Percentiles rank a stretch among this genome's conserved stretches.
Evolutionary conservation across 2,888 invertebrate species (phyloP).

Genomic region (Leucoma salicis): DNA sequence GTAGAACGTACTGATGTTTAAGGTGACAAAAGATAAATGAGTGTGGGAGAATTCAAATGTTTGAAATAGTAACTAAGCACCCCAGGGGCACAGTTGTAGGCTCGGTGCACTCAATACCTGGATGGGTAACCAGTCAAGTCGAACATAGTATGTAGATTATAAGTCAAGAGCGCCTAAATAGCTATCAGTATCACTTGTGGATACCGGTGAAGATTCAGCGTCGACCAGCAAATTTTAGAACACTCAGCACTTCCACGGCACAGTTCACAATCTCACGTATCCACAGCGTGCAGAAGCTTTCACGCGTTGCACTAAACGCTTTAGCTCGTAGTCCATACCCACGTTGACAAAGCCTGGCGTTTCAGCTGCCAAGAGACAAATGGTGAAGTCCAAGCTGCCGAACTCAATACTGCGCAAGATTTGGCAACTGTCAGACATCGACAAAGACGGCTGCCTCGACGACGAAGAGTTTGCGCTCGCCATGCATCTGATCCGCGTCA

Average conservation of each 20-base stretch:
- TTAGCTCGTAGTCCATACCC: background rate
- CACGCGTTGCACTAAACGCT: background rate
- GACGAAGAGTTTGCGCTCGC: constrained; percentile 98
- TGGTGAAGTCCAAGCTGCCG: constrained; percentile 98
- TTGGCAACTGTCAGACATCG: constrained; percentile 98
- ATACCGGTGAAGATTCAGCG: background rate
- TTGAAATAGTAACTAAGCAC: too few relatives aligned
- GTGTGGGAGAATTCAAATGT: too few relatives aligned
- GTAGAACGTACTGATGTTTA: too few relatives aligned
- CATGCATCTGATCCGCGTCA: constrained; percentile 96
- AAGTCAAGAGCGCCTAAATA: too few relatives aligned
- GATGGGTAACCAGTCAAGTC: too few relatives aligned
- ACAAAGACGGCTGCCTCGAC: constrained; percentile 97
- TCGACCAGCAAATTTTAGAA: background rate
- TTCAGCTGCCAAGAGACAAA: constrained; percentile 95
- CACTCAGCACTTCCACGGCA: background rate
- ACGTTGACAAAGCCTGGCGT: constrained; percentile 17
- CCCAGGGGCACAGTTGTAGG: too few relatives aligned
- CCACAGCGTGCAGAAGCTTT: background rate
- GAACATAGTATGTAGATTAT: too few relatives aligned
- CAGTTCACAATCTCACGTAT: background rate
- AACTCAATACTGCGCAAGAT: constrained; percentile 98
- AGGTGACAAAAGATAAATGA: too few relatives aligned
- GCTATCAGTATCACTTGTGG: too few relatives aligned
- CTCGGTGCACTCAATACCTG: too few relatives aligned